Conservation (phyloP, 2,797 vertebrate species). For the Acrossocheilus fasciatus region DNA sequence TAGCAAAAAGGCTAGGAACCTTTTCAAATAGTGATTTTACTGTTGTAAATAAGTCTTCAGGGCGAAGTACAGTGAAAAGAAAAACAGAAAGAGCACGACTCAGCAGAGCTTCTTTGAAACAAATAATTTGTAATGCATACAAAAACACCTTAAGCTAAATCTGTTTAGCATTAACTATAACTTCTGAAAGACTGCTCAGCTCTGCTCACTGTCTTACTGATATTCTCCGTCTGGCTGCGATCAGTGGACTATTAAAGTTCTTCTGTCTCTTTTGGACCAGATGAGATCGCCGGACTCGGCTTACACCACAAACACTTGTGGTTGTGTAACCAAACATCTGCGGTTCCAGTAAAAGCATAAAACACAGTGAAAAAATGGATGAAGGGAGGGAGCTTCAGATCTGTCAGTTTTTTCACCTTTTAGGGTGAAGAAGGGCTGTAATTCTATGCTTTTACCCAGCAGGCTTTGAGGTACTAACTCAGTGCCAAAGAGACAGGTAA, state of each 20-base stretch:
- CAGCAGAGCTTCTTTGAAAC: background rate
- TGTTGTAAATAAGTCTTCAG: conserved; percentile 4
- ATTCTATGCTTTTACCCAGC: conserved; percentile 25
- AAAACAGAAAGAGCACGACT: conserved; percentile 32
- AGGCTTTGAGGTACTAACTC: conserved; percentile 8
- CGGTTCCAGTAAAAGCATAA: conserved; percentile 30
- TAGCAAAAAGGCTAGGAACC: conserved; percentile 2
- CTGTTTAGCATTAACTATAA: conserved; percentile 4
- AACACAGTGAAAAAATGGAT: conserved; percentile 8
- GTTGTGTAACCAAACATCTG: conserved; percentile 55
- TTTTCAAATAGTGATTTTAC: conserved; percentile 49
- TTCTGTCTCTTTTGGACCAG: conserved; percentile 12
- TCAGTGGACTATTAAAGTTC: conserved; percentile 6
- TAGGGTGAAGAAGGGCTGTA: conserved; percentile 2
- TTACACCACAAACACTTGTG: conserved; percentile 24
- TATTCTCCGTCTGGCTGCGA: conserved; percentile 33
- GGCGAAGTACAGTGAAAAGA: conserved; percentile 26
- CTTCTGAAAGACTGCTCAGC: background rate
- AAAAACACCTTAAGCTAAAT: conserved; percentile 1
- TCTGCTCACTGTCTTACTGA: background rate
- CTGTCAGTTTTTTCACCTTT: conserved; percentile 37
- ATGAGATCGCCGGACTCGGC: conserved; percentile 37
- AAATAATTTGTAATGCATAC: background rate
- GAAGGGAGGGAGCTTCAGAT: conserved; percentile 21
- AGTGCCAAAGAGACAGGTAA: conserved; percentile 12